These are phyloP conservation scores for Sebastes jordani DNA, from an alignment of 2,797 vertebrate species.

Conservation along the genomic window DNA sequence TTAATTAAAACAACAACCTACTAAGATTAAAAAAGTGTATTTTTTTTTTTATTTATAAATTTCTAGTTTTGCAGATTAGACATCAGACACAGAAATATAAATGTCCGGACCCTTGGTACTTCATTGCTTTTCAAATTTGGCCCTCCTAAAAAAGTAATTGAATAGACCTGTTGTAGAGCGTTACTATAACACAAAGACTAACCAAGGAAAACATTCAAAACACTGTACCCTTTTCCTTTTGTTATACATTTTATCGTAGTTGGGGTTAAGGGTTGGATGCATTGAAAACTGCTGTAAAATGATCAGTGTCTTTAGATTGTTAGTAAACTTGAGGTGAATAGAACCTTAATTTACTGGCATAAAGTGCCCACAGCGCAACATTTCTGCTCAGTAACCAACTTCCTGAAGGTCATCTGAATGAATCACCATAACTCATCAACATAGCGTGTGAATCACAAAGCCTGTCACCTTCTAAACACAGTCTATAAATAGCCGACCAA, in stretches of 20 bases:
- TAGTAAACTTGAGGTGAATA: background rate
- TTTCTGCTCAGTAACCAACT: conserved; percentile 33
- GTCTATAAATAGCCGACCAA: conserved; percentile 45
- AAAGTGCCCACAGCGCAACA: background rate
- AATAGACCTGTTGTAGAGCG: too few species aligned
- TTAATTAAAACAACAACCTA: too few species aligned
- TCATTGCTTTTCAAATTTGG: too few species aligned
- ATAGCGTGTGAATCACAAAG: conserved; percentile 43
- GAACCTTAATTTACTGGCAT: background rate
- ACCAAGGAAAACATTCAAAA: conserved; percentile 3
- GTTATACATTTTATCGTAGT: background rate
- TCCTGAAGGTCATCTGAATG: conserved; percentile 50
- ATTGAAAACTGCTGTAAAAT: background rate
- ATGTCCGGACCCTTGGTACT: too few species aligned
- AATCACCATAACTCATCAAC: conserved; percentile 47
- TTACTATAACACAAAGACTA: background rate
- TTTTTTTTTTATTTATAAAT: too few species aligned
- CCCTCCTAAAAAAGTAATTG: too few species aligned
- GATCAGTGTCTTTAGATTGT: background rate
- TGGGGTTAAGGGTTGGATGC: background rate
- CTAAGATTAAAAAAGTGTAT: too few species aligned
- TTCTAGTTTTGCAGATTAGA: too few species aligned
- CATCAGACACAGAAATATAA: too few species aligned
- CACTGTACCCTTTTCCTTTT: background rate
- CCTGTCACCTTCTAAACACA: conserved; percentile 42